Evolutionary conservation across 2,797 vertebrate species (phyloP).

Genomic region (Melanotaenia maccullochi): DNA sequence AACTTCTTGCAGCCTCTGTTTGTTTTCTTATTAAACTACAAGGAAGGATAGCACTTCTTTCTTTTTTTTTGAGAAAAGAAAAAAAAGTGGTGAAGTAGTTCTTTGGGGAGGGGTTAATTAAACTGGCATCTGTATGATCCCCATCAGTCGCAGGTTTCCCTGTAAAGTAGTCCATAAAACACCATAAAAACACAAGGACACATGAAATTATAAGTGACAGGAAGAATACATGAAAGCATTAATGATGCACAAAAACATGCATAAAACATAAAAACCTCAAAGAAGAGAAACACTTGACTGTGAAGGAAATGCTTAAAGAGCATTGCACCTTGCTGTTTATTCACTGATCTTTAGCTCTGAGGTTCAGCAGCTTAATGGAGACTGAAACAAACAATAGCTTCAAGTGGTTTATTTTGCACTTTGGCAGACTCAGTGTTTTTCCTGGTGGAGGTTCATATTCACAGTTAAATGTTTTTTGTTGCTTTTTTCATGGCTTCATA

Average conservation of each 20-base stretch:
- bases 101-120: no score
- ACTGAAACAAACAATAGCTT: slow-evolving; percentile 4
- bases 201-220: neutral
- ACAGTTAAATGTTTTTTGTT: neutral
- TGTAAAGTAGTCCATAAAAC: neutral
- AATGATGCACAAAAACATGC: neutral
- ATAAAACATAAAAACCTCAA: neutral
- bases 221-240: neutral
- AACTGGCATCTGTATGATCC: neutral
- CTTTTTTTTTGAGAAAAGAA: neutral
- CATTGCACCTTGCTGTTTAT: neutral
- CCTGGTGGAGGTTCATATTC: slow-evolving; percentile 5
- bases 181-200: neutral
- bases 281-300: neutral
- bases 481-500: slow-evolving; percentile 3
- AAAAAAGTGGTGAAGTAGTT: neutral
- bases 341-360: neutral
- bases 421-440: slow-evolving; percentile 5
- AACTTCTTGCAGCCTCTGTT: neutral
- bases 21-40: neutral
- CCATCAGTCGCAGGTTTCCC: neutral
- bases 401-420: slow-evolving; percentile 10
- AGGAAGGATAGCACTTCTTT: neutral
- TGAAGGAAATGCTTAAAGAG: neutral
- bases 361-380: slow-evolving; percentile 13